These are phyloP conservation scores for Lophochroa leadbeateri DNA, from an alignment of 2,113 vertebrate species.

Conservation along the genomic window DNA sequence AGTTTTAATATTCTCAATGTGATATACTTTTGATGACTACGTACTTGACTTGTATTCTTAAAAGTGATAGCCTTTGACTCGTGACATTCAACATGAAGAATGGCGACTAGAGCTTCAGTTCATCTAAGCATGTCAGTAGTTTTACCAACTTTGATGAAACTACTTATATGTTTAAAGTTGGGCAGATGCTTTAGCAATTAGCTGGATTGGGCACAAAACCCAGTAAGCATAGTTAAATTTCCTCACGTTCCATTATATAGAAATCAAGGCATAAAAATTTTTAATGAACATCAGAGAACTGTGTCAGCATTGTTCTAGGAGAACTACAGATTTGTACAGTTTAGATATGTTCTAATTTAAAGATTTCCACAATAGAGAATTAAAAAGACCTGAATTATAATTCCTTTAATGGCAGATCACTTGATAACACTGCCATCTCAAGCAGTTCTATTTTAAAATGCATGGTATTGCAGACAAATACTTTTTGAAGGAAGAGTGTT, in stretches of 20 bases:
- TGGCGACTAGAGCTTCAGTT: not conserved
- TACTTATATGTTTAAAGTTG: not conserved
- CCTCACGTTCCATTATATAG: constrained; percentile 31
- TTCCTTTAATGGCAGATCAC: constrained; percentile 65
- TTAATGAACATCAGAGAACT: constrained; percentile 67
- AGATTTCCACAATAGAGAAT: constrained; percentile 67
- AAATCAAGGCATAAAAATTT: constrained; percentile 66
- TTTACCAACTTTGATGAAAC: not conserved
- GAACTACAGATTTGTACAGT: constrained; percentile 61
- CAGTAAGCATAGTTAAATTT: constrained; percentile 11
- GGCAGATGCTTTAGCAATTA: constrained; percentile 4
- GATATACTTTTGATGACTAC: not conserved
- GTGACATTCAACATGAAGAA: not conserved
- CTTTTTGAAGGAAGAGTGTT: constrained; percentile 61
- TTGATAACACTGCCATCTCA: constrained; percentile 61
- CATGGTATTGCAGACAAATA: constrained; percentile 61
- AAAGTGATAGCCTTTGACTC: not conserved
- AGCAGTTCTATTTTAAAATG: constrained; percentile 62
- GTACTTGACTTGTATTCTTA: not conserved
- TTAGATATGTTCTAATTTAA: constrained; percentile 67
- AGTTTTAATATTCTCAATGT: not conserved
- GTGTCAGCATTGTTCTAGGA: constrained; percentile 67
- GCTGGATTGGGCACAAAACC: not conserved
- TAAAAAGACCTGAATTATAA: constrained; percentile 71
- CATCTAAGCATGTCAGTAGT: not conserved